Evolutionary conservation across 2,797 vertebrate species (phyloP).

Genomic region (Apogon hyalosoma): DNA sequence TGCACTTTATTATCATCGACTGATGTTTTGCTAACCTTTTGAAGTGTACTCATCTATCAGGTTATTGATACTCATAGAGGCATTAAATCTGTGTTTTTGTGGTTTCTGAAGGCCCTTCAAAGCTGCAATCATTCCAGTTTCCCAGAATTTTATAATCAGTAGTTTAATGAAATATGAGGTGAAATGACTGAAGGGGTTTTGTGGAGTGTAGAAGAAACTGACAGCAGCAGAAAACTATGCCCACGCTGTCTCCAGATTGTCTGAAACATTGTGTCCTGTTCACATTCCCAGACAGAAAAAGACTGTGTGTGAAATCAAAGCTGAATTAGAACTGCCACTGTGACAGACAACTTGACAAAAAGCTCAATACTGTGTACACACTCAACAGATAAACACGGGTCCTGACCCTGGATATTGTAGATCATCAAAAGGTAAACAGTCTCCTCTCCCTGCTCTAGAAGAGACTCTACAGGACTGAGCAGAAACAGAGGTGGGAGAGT

Average conservation of each 20-base stretch:
- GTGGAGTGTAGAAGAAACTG: neutral
- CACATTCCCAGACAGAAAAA: conserved; percentile 36
- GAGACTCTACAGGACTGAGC: conserved; percentile 8
- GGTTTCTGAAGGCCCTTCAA: conserved; percentile 9
- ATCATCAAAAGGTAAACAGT: conserved; percentile 64
- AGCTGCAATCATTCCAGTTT: conserved; percentile 8
- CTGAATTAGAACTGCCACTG: conserved; percentile 51
- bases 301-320: conserved; percentile 47
- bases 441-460: neutral
- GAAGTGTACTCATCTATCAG: conserved; percentile 8
- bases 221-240: conserved; percentile 14
- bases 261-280: conserved; percentile 35
- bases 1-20: conserved; percentile 14
- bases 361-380: conserved; percentile 55
- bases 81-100: conserved; percentile 3
- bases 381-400: conserved; percentile 61
- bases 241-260: conserved; percentile 17
- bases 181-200: neutral
- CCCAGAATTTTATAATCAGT: conserved; percentile 6
- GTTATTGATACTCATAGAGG: neutral
- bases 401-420: conserved; percentile 48
- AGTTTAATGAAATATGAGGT: conserved; percentile 26
- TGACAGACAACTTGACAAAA: conserved; percentile 40
- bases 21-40: conserved; percentile 15
- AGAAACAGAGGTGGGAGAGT: neutral